These are phyloP conservation scores for Metaphire vulgaris DNA, from an alignment of 1,140 invertebrate genomes.

Conservation along the genomic window DNA sequence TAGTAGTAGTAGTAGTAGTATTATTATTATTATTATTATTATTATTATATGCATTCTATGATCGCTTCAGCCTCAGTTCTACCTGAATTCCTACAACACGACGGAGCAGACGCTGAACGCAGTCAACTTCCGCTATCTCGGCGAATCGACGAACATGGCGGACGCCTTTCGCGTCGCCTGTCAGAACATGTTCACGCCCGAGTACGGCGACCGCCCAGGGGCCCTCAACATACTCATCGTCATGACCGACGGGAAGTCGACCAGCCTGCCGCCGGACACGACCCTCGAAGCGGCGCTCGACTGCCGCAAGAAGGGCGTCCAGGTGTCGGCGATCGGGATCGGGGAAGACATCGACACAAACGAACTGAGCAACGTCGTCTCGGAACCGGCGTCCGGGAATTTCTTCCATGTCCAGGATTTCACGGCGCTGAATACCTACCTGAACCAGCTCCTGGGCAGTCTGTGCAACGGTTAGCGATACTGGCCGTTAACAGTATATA, in stretches of 20 bases:
- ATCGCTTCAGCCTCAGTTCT: conserved; percentile 35
- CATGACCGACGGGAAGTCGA: conserved; percentile 37
- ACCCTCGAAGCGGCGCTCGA: background rate
- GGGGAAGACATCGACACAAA: conserved; percentile 14
- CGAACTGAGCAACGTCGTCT: conserved; percentile 24
- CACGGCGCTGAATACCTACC: background rate
- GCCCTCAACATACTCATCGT: conserved; percentile 33
- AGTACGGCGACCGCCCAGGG: conserved; percentile 24
- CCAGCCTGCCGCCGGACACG: background rate
- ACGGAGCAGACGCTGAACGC: conserved; percentile 33
- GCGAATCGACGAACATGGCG: conserved; percentile 30
- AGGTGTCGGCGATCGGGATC: conserved; percentile 20
- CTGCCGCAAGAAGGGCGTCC: conserved; percentile 3
- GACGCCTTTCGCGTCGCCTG: conserved; percentile 3
- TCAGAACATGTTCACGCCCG: conserved; percentile 23
- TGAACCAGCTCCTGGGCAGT: background rate
- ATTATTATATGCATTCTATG: no score
- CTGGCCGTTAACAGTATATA: no score
- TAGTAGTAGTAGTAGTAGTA: no score
- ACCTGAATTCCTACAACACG: conserved; percentile 40
- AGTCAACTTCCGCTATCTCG: conserved; percentile 38
- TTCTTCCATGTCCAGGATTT: background rate
- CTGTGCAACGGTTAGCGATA: background rate
- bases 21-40: no score
- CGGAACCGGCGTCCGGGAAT: background rate